Evolutionary conservation across 2,797 vertebrate genomes (phyloP), one percentile per base, ranked within the genome.

Genomic region (Sebastes jordani): DNA sequence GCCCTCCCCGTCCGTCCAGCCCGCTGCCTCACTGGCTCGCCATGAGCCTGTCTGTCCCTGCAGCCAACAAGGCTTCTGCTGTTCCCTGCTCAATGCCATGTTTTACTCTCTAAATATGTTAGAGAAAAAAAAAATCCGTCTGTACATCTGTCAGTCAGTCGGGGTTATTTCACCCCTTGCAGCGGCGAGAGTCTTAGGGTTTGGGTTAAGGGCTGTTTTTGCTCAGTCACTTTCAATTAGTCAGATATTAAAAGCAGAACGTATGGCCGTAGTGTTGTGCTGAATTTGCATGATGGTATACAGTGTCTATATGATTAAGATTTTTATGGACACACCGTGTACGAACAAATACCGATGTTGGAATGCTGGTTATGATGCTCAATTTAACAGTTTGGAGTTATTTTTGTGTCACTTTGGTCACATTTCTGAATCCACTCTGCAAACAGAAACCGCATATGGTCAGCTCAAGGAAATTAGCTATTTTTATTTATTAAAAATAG

Each of bases 41-140:
- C 90, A 80, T 69, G 76, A 87, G 83, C 85, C 89, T 76, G 86
- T 88, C 87, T 90, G 90, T 89, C 87, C 83, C 78, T 42, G 84
- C 82, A 93, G 92, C 90, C 91, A 91, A 96, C 95, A 96, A 94
- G 92, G 93, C 92, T 85, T 72, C 89, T 90, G 94, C 94, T 96
- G 95, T 96, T 95, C 86, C 9, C 52, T 16, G 59, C 88, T 93
- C 92, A 92, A 79, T 81, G 88, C 81, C 80, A 87, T 88, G 91
- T 90, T 93, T 95, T 89, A 83, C 89, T 94, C 90, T 90, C 88
- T 91, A 93, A 94, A 71, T 92, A 92, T 90, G 89, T 93, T 85
- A 22, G 89, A 89, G 91, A 86, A 71, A 86, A 91, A 89, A 90
- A 88, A 92, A 86, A 69, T 49, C 73, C 42, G 82, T 90, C 88